Evolutionary conservation across 2,797 vertebrate genomes (phyloP), one percentile per base, ranked within the genome.

Genomic region (Leptodactylus fallax): DNA sequence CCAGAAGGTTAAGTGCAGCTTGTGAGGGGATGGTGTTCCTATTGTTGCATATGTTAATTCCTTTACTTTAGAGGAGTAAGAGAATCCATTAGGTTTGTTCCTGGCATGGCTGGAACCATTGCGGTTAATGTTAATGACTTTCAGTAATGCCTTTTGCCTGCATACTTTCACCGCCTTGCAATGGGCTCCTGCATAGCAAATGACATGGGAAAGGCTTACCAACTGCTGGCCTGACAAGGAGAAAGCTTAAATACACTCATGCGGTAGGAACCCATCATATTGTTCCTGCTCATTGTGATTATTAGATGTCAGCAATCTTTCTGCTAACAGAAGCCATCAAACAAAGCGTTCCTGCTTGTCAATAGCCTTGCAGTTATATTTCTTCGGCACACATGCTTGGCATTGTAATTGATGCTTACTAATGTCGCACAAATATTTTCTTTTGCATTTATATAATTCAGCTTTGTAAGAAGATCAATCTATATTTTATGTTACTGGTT

Each of bases 51-150:
- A 83, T 49, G 88, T 81, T 47, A 79, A 79, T 79, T 80, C 79
- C 71, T 89, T 77, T 86, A 81, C 79, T 83, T 76, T 69, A 82
- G 72, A 89, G 71, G 72, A 78, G 84, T 88, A 74, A 91, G 79
- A 7, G 11, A 90, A 91, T 92, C 93, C 94, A 95, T 95, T 95
- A 95, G 91, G 91, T 87, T 89, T 88, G 89, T 95, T 95, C 92
- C 94, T 92, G 92, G 92, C 94, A 94, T 92, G 90, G 90, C 92
- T 92, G 91, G 91, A 93, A 94, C 93, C 90, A 90, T 90, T 94
- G 93, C 91, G 91, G 91, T 93, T 92, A 88, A 91, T 92, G 91
- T 83, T 93, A 94, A 94, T 93, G 92, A 88, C 90, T 94, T 95
- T 90, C 92, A 91, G 93, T 93, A 95, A 94, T 90, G 86, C 90